A percentile compares a stretch with the other conserved stretches of the same genome.
Evolutionary conservation across 2,797 vertebrate species (phyloP).

Genomic region (Lagorchestes hirsutus): DNA sequence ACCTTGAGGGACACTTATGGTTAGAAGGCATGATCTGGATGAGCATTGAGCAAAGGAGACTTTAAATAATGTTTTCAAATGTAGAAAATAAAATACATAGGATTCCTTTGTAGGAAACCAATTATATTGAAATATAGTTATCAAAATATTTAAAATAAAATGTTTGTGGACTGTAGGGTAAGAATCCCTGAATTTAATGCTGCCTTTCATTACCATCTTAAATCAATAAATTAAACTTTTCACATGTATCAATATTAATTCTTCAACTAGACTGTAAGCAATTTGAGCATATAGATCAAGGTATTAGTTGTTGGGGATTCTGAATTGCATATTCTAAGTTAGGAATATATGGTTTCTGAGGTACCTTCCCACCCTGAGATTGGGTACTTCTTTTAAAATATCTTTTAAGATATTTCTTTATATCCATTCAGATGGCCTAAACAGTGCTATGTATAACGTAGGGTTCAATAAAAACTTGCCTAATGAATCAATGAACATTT

Average conservation of each 20-base stretch:
- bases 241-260: neutral
- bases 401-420: neutral
- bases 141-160: neutral
- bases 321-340: neutral
- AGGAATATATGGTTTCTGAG: neutral
- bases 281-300: neutral
- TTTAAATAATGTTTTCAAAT: neutral
- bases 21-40: neutral
- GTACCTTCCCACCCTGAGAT: neutral
- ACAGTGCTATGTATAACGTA: neutral
- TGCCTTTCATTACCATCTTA: neutral
- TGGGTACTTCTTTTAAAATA: neutral
- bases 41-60: neutral
- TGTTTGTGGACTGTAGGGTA: neutral
- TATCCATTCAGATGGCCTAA: conserved; percentile 16
- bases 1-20: neutral
- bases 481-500: conserved; percentile 45
- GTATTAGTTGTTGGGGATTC: neutral
- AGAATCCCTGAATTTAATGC: neutral
- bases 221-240: neutral
- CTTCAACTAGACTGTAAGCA: neutral
- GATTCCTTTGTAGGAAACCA: neutral
- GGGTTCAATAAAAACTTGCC: conserved; percentile 47
- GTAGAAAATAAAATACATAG: neutral
- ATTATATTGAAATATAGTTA: neutral